Conservation (phyloP, 2,888 invertebrate species). For the Chaetogeoica ovagalla region DNA sequence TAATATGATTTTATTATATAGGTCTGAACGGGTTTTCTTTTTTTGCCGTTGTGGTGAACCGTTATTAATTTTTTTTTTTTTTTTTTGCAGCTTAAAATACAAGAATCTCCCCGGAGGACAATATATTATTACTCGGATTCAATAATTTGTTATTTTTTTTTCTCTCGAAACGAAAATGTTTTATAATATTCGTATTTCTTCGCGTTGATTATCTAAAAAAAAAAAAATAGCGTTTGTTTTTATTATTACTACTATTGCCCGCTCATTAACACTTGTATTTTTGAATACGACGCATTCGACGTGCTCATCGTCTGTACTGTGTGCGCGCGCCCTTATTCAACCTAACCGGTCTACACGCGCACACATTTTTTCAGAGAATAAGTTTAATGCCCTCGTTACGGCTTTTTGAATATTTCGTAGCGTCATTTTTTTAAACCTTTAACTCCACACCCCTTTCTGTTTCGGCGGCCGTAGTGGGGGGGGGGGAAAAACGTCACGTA, state of each 20-base stretch:
- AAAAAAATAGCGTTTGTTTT: too few species aligned
- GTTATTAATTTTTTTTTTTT: too few species aligned
- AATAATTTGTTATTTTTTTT: background rate
- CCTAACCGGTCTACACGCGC: background rate
- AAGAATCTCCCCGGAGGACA: too few species aligned
- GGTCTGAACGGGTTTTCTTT: too few species aligned
- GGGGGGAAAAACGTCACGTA: constrained; percentile 31
- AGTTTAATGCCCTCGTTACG: constrained; percentile 15
- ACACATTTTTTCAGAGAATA: background rate
- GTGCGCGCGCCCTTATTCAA: background rate
- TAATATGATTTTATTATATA: too few species aligned
- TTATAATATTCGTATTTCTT: too few species aligned
- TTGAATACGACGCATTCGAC: background rate
- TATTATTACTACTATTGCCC: too few species aligned
- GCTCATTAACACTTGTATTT: too few species aligned
- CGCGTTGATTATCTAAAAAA: too few species aligned
- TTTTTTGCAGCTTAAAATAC: too few species aligned
- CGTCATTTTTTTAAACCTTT: background rate
- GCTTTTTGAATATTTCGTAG: constrained; percentile 9
- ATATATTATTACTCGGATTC: background rate
- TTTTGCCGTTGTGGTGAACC: too few species aligned
- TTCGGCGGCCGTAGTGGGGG: background rate
- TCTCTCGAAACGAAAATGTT: background rate
- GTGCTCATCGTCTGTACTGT: background rate
- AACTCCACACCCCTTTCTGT: constrained; percentile 24